phyloP scores from a whole-genome alignment of 1,140 invertebrate genomes.

The Ceratosolen fusciceps region DNA sequence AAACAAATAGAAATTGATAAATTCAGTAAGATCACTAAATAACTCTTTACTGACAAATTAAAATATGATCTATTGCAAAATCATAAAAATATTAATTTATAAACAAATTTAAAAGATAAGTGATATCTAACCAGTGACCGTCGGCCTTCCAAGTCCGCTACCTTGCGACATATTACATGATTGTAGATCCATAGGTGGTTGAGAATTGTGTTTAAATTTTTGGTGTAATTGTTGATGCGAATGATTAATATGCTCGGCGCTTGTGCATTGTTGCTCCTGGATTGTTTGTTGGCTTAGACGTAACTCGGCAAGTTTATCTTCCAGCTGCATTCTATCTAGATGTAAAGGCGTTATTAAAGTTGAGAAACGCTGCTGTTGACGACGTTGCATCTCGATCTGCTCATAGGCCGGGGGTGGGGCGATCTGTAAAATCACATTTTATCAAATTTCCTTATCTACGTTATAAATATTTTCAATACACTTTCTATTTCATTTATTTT shows the following conservation, averaged over 20 bases:
- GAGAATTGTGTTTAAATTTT: slow-evolving; percentile 55
- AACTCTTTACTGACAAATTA: no score
- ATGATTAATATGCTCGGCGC: slow-evolving; percentile 49
- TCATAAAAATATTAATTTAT: no score
- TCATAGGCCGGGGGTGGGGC: slow-evolving; percentile 79
- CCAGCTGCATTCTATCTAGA: slow-evolving; percentile 68
- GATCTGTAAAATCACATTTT: slow-evolving; percentile 61
- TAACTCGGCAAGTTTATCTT: slow-evolving; percentile 71
- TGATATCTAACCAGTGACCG: slow-evolving; percentile 52
- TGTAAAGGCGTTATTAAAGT: slow-evolving; percentile 52
- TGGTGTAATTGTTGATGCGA: not conserved
- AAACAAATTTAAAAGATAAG: no score
- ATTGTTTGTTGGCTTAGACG: slow-evolving; percentile 67
- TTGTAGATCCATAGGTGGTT: slow-evolving; percentile 66
- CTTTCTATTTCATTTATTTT: no score
- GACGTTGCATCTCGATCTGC: slow-evolving; percentile 74
- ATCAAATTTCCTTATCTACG: not conserved
- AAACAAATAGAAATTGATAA: no score
- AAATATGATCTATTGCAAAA: no score
- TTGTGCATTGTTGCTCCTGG: slow-evolving; percentile 59
- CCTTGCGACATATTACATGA: slow-evolving; percentile 74
- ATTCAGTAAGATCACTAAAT: no score
- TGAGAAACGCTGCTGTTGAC: slow-evolving; percentile 61
- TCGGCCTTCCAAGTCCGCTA: slow-evolving; percentile 74
- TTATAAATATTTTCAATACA: no score